Evolutionary conservation across 2,888 invertebrate genomes (phyloP).

Genomic region (Xiphydria camelus): DNA sequence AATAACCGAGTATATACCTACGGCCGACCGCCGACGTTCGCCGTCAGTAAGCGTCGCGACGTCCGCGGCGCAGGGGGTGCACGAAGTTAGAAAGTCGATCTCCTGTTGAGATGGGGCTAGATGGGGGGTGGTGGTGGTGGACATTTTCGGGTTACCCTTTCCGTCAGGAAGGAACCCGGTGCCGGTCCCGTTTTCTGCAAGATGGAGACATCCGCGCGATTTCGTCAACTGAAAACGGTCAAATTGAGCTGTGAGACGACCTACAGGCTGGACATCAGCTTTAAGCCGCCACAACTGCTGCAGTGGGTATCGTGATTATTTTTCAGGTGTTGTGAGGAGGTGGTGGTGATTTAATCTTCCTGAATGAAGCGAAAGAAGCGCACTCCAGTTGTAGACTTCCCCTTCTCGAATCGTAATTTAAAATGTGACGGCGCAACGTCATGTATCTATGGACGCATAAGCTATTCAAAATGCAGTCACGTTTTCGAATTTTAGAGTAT

Average conservation of each 20-base stretch:
- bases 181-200: conserved; percentile 62
- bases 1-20: conserved; percentile 12
- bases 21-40: conserved; percentile 9
- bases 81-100: conserved; percentile 15
- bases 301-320: conserved; percentile 57
- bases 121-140: conserved; percentile 48
- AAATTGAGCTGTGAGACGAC: conserved; percentile 62
- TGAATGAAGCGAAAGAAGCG: too few relatives aligned
- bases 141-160: conserved; percentile 60
- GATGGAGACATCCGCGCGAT: conserved; percentile 62
- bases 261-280: conserved; percentile 61
- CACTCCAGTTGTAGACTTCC: too few relatives aligned
- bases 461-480: too few relatives aligned
- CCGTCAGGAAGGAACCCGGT: conserved; percentile 59
- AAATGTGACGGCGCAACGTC: too few relatives aligned
- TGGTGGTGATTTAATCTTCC: too few relatives aligned
- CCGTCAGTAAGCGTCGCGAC: conserved; percentile 48
- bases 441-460: too few relatives aligned
- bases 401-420: too few relatives aligned
- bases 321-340: too few relatives aligned
- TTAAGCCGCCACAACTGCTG: conserved; percentile 61
- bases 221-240: conserved; percentile 62
- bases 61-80: conserved; percentile 34
- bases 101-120: conserved; percentile 22
- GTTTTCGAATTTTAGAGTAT: too few relatives aligned